Evolutionary conservation across 2,888 invertebrate genomes (phyloP).

Genomic region (Chesias legatella): DNA sequence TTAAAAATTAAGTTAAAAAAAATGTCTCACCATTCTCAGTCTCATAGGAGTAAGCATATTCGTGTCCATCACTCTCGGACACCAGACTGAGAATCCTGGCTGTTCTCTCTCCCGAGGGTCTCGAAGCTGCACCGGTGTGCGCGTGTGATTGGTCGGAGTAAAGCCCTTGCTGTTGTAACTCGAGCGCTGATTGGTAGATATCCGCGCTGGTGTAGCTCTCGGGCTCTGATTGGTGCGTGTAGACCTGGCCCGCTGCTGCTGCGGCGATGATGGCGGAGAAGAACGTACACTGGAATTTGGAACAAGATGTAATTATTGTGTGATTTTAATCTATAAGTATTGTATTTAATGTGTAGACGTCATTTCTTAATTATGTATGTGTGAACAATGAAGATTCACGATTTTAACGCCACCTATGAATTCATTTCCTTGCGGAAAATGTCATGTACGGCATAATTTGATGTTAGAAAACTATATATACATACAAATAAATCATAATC

Average conservation of each 20-base stretch:
- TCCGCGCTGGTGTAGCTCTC: constrained; percentile 46
- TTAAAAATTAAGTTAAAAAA: no score
- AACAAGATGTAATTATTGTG: no score
- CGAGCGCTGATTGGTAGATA: constrained; percentile 50
- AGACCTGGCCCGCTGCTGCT: constrained; percentile 52
- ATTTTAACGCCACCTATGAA: no score
- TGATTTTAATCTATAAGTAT: no score
- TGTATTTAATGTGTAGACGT: no score
- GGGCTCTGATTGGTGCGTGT: constrained; percentile 30
- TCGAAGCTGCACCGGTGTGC: constrained; percentile 25
- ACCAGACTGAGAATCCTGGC: constrained; percentile 55
- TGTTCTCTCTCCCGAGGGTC: constrained; percentile 39
- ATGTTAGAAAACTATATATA: no score
- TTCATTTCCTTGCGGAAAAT: no score
- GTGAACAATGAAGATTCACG: no score
- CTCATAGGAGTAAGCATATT: constrained; percentile 75
- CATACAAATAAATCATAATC: no score
- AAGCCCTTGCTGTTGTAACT: constrained; percentile 44
- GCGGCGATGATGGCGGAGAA: constrained; percentile 51
- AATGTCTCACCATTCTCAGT: constrained; percentile 80
- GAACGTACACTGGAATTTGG: constrained; percentile 45
- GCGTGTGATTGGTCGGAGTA: constrained; percentile 47
- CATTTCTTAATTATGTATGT: no score
- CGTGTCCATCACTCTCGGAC: constrained; percentile 51
- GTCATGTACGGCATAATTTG: no score